These are phyloP conservation scores for Diarsia rubi DNA, from an alignment of 2,888 invertebrate genomes.

Conservation along the genomic window DNA sequence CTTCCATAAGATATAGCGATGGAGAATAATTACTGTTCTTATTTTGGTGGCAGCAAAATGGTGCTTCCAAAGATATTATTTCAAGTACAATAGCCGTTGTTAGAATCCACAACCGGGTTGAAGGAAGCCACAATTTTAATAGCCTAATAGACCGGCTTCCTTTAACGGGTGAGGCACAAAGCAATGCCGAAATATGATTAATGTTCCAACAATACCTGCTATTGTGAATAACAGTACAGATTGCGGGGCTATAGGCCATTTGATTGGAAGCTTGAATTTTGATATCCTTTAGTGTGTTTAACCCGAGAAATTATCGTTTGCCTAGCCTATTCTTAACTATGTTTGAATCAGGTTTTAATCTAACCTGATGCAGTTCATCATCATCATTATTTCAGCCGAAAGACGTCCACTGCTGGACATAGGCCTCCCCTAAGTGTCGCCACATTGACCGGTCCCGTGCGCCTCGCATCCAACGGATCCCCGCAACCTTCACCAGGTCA, in stretches of 20 bases:
- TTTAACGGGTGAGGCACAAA: conserved; percentile 43
- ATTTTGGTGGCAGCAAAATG: conserved; percentile 19
- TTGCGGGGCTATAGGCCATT: conserved; percentile 5
- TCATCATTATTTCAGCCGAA: too few species aligned
- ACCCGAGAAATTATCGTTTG: not conserved
- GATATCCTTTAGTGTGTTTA: not conserved
- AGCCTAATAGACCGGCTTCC: conserved; percentile 50
- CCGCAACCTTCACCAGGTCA: too few species aligned
- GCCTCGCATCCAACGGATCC: too few species aligned
- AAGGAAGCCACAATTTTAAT: conserved; percentile 55
- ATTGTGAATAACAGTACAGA: conserved; percentile 18
- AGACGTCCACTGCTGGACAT: too few species aligned
- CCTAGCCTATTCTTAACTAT: too few species aligned
- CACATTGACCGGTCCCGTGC: too few species aligned
- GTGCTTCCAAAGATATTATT: conserved; percentile 20
- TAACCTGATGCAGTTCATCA: too few species aligned
- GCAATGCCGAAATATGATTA: conserved; percentile 53
- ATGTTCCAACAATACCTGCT: conserved; percentile 32
- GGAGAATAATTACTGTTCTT: not conserved
- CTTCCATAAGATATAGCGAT: not conserved
- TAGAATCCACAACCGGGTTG: conserved; percentile 10
- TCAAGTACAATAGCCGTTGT: conserved; percentile 32
- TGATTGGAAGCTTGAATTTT: not conserved
- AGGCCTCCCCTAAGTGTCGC: too few species aligned
- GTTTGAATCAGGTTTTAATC: too few species aligned